phyloP scores from a whole-genome alignment of 2,797 vertebrate species.

The Gymnocypris eckloni region DNA sequence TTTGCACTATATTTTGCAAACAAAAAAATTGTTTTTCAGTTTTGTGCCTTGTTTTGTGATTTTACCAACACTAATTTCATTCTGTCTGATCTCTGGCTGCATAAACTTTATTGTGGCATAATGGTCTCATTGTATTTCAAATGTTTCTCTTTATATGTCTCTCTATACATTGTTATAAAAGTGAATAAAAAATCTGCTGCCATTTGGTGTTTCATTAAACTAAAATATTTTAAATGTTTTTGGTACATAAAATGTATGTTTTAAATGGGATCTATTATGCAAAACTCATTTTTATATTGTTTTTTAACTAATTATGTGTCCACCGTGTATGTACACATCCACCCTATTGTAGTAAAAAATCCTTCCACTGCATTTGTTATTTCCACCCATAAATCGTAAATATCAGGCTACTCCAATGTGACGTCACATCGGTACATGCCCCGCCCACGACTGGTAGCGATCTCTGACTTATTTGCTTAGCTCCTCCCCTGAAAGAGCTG shows the following conservation, averaged over 20 bases:
- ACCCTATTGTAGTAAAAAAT: not conserved
- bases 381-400: not conserved
- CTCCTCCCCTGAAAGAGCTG: not conserved
- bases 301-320: not conserved
- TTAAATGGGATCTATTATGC: not conserved
- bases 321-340: not conserved
- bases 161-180: slow-evolving; percentile 83
- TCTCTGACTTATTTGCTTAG: not conserved
- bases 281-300: not conserved
- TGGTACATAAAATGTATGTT: not conserved
- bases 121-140: slow-evolving; percentile 49
- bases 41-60: slow-evolving; percentile 59
- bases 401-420: not conserved
- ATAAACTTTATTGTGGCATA: slow-evolving; percentile 53
- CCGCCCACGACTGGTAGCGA: not conserved
- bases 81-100: slow-evolving; percentile 66
- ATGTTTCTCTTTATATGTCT: slow-evolving; percentile 65
- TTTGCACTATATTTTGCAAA: slow-evolving; percentile 42
- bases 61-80: slow-evolving; percentile 30
- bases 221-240: not conserved
- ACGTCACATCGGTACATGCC: not conserved
- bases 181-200: slow-evolving; percentile 63
- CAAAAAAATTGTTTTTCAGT: slow-evolving; percentile 32
- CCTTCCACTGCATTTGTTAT: not conserved
- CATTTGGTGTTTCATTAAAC: slow-evolving; percentile 7